Evolutionary conservation across 2,113 vertebrate species (phyloP).

Genomic region (Marmota monax): DNA sequence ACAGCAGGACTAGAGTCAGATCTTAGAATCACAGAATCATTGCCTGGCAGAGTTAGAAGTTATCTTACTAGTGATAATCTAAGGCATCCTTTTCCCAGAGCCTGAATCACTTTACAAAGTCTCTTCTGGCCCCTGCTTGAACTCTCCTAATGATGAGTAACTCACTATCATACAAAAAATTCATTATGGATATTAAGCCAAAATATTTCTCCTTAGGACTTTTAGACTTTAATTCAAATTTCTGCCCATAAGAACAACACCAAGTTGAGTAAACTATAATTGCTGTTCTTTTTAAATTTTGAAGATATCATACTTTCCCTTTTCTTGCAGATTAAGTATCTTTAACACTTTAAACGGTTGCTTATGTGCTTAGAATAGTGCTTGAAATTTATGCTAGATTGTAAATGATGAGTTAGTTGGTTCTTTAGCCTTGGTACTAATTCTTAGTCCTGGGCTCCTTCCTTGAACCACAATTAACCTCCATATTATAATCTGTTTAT

Average conservation of each 20-base stretch:
- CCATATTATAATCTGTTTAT: slow-evolving; percentile 8
- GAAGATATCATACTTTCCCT: background rate
- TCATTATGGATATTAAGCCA: background rate
- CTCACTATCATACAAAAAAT: background rate
- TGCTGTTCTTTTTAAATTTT: slow-evolving; percentile 11
- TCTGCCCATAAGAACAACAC: background rate
- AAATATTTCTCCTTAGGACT: background rate
- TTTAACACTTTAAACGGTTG: background rate
- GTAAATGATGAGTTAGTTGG: background rate
- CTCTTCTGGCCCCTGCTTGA: background rate
- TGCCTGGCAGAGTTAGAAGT: background rate
- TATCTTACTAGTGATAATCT: background rate
- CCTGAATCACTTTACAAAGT: background rate
- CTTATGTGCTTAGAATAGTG: background rate
- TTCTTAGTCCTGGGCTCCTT: background rate
- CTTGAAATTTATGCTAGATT: background rate
- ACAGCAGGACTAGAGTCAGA: background rate
- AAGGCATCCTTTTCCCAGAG: background rate
- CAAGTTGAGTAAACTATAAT: slow-evolving; percentile 25
- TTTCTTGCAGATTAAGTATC: background rate
- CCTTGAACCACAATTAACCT: background rate
- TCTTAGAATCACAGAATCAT: background rate
- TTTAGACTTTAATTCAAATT: background rate
- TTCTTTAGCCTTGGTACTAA: background rate
- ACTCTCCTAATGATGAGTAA: background rate